Conservation (phyloP, 1,140 invertebrate species). For the Diuraphis noxia region DNA sequence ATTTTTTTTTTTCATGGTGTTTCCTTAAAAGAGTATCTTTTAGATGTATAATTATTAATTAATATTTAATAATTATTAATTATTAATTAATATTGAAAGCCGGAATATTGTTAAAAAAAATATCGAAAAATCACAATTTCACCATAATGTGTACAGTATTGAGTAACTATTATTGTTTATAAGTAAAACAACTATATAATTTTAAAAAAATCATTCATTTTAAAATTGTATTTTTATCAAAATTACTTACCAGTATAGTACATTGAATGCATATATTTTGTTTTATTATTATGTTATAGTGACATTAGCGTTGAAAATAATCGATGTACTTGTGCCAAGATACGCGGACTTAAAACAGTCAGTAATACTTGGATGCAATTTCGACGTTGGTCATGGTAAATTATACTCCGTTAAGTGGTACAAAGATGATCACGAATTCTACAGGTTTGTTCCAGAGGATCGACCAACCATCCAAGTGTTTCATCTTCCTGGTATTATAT, state of each 20-base stretch:
- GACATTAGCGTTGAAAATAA: constrained; percentile 38
- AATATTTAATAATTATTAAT: too few relatives aligned
- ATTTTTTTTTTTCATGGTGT: background rate
- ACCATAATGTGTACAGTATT: too few relatives aligned
- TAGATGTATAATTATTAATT: too few relatives aligned
- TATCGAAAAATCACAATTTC: too few relatives aligned
- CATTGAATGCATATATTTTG: background rate
- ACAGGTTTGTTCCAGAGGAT: constrained; percentile 67
- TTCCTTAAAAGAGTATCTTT: background rate
- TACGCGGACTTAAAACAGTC: constrained; percentile 28
- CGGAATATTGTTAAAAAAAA: background rate
- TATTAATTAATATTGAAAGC: background rate
- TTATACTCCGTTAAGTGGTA: constrained; percentile 71
- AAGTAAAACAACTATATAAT: too few relatives aligned
- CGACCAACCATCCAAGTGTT: constrained; percentile 68
- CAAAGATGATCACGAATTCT: constrained; percentile 68
- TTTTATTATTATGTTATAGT: constrained; percentile 32
- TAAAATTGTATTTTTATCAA: background rate
- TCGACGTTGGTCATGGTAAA: constrained; percentile 56
- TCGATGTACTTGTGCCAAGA: constrained; percentile 41
- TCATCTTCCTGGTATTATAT: constrained; percentile 66
- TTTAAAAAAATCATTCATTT: background rate
- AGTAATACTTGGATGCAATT: constrained; percentile 56
- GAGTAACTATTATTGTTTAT: too few relatives aligned
- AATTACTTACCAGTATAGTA: background rate